A percentile compares a stretch with the other conserved stretches of the same genome.
Conservation (phyloP, 2,888 invertebrate genomes). For the Hypsopygia costalis region DNA sequence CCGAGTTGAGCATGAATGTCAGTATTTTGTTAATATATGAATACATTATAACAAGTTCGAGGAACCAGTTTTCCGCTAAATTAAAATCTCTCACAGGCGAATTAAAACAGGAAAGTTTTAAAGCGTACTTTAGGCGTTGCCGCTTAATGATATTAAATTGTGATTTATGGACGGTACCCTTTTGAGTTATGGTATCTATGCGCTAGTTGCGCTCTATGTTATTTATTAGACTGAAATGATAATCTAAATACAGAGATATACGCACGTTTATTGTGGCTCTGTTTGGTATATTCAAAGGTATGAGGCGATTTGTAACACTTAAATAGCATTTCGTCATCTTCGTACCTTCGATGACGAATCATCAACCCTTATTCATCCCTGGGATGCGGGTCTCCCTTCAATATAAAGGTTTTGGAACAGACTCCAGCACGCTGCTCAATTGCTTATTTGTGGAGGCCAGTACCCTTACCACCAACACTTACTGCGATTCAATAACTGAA, state of each 20-base stretch:
- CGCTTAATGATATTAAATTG: constrained; percentile 67
- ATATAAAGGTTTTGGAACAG: no score
- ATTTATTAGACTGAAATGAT: constrained; percentile 11
- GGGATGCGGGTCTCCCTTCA: no score
- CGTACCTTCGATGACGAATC: no score
- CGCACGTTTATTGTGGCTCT: no score
- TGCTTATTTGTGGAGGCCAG: no score
- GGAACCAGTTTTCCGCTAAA: constrained; percentile 62
- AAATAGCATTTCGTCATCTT: no score
- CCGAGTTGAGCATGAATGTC: constrained; percentile 30
- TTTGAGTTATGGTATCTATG: constrained; percentile 36
- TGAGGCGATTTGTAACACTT: no score
- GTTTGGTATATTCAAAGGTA: no score
- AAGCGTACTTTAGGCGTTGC: constrained; percentile 61
- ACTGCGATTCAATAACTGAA: no score
- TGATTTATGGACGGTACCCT: constrained; percentile 61
- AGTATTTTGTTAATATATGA: constrained; percentile 59
- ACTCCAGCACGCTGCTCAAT: no score
- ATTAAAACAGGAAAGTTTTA: constrained; percentile 64
- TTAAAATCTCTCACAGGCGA: constrained; percentile 64
- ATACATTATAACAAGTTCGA: constrained; percentile 63
- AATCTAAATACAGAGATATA: constrained; percentile 9
- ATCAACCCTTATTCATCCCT: no score
- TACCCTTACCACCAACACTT: no score
- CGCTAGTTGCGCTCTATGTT: constrained; percentile 16